These are phyloP conservation scores for Gallinago paraguaiae DNA, from an alignment of 2,113 vertebrate species.

Conservation along the genomic window DNA sequence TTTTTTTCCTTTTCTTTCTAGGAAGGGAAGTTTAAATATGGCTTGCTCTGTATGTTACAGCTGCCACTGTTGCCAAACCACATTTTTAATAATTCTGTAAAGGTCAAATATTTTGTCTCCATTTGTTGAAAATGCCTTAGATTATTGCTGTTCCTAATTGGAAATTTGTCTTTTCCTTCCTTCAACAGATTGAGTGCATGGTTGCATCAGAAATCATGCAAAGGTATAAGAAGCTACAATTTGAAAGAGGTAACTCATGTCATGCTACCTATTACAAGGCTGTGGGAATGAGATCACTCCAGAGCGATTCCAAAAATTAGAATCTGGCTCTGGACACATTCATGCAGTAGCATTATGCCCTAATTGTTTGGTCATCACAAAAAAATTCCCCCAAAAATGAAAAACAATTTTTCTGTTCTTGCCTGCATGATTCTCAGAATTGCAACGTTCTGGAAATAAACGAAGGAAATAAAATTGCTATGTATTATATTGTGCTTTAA, in stretches of 20 bases:
- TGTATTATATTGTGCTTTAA: not conserved
- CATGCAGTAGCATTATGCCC: not conserved
- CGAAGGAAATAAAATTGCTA: slow-evolving; percentile 3
- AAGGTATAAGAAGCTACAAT: slow-evolving; percentile 94
- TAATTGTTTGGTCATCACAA: not conserved
- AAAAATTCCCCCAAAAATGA: not conserved
- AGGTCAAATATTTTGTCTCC: not conserved
- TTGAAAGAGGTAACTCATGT: slow-evolving; percentile 87
- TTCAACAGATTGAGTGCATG: slow-evolving; percentile 93
- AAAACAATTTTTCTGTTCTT: not conserved
- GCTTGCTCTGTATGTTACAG: not conserved
- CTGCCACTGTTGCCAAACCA: not conserved
- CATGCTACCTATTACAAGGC: not conserved
- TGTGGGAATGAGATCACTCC: not conserved
- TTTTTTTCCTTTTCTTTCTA: not conserved
- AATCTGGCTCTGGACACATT: not conserved
- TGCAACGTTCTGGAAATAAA: not conserved
- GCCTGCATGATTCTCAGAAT: not conserved
- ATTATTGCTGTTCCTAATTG: not conserved
- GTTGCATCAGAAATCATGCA: slow-evolving; percentile 96
- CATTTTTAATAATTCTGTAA: not conserved
- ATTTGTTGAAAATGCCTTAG: not conserved
- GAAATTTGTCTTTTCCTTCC: not conserved
- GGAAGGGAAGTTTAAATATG: not conserved
- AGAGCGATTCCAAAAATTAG: not conserved